phyloP scores from a whole-genome alignment of 2,888 invertebrate genomes.

The Caenorhabditis plicata region DNA sequence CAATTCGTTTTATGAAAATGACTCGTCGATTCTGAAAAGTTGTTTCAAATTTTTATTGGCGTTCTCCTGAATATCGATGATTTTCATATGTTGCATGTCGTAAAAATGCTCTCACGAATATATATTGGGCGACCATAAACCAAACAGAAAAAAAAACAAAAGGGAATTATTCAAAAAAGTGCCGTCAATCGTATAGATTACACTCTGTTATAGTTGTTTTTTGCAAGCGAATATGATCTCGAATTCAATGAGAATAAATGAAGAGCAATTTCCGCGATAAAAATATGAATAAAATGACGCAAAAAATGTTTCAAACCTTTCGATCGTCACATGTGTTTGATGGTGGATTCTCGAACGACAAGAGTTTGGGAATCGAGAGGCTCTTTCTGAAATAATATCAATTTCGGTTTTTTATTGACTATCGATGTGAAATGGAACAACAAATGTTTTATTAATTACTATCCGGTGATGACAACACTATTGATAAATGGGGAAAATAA shows the following conservation, averaged over 20 bases:
- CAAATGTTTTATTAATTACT: too few relatives aligned
- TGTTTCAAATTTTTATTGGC: background rate
- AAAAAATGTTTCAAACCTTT: constrained; percentile 1
- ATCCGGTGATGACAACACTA: too few relatives aligned
- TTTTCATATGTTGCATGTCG: background rate
- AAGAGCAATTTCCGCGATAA: too few relatives aligned
- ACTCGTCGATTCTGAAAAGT: constrained; percentile 9
- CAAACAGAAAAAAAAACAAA: background rate
- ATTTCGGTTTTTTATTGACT: too few relatives aligned
- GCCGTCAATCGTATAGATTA: background rate
- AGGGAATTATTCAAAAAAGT: background rate
- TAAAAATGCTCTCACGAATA: background rate
- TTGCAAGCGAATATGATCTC: too few relatives aligned
- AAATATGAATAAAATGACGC: background rate
- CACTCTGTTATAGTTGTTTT: too few relatives aligned
- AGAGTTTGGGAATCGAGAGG: constrained; percentile 1
- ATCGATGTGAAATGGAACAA: too few relatives aligned
- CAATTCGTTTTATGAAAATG: constrained; percentile 14
- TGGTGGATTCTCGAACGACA: background rate
- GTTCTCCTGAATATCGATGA: background rate
- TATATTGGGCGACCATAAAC: too few relatives aligned
- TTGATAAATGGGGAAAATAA: constrained; percentile 1
- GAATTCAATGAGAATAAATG: too few relatives aligned
- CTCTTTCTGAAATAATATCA: background rate
- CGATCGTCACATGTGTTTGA: background rate